Evolutionary conservation across 1,140 invertebrate genomes (phyloP).

Genomic region (Trichogramma pretiosum): DNA sequence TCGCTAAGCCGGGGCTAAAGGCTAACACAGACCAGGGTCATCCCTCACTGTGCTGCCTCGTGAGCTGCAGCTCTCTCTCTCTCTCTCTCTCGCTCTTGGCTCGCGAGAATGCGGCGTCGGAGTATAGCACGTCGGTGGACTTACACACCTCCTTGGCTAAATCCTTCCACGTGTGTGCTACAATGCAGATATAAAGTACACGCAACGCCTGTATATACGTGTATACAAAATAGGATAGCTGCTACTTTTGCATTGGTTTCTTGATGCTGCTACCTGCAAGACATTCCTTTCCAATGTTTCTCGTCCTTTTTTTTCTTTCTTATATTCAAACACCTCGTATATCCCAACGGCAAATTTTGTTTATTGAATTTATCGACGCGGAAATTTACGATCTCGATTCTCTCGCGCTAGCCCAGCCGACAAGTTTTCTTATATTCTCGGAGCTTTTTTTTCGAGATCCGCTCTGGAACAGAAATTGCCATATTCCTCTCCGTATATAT

Average conservation of each 20-base stretch:
- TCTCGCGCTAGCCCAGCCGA: too few relatives aligned
- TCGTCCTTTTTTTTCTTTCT: neutral
- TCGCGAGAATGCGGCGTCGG: too few relatives aligned
- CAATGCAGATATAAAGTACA: too few relatives aligned
- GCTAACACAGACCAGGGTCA: slow-evolving; percentile 42
- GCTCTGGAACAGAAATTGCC: too few relatives aligned
- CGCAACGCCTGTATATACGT: too few relatives aligned
- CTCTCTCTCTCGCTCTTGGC: slow-evolving; percentile 10
- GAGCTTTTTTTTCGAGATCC: too few relatives aligned
- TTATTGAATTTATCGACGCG: slow-evolving; percentile 39
- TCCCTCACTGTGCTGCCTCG: slow-evolving; percentile 33
- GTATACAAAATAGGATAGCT: too few relatives aligned
- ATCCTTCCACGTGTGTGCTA: slow-evolving; percentile 6
- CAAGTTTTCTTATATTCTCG: too few relatives aligned
- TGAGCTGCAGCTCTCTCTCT: neutral
- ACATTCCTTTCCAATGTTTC: slow-evolving; percentile 1
- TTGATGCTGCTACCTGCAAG: too few relatives aligned
- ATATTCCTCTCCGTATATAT: too few relatives aligned
- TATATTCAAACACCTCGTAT: too few relatives aligned
- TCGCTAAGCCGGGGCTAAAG: slow-evolving; percentile 44
- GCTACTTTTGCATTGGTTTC: too few relatives aligned
- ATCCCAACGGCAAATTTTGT: slow-evolving; percentile 39
- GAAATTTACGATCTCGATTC: slow-evolving; percentile 34
- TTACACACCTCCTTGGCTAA: slow-evolving; percentile 28
- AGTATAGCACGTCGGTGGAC: slow-evolving; percentile 29